A percentile compares a stretch with the other conserved stretches of the same genome.
These are phyloP conservation scores for Lysandra bellargus DNA, from an alignment of 2,888 invertebrate species.

Conservation along the genomic window DNA sequence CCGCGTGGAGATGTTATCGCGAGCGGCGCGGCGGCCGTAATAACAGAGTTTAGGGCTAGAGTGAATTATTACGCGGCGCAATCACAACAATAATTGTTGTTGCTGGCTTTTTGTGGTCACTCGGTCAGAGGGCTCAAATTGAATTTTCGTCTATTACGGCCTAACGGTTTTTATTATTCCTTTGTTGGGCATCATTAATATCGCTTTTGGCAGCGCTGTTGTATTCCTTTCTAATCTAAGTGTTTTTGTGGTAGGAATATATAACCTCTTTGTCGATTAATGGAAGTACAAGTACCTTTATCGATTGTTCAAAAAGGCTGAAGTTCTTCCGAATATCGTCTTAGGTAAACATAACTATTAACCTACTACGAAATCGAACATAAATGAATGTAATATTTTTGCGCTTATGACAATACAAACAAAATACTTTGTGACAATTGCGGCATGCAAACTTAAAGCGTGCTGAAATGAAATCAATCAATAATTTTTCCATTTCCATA, in stretches of 20 bases:
- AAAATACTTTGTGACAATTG: no score
- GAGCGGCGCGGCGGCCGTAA: constrained; percentile 77
- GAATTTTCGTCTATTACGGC: constrained; percentile 37
- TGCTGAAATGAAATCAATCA: not conserved
- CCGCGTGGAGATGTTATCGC: constrained; percentile 63
- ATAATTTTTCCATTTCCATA: constrained; percentile 6
- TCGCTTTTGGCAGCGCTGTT: constrained; percentile 11
- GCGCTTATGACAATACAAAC: no score
- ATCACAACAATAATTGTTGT: constrained; percentile 31
- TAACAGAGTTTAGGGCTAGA: constrained; percentile 76
- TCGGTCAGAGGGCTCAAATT: constrained; percentile 29
- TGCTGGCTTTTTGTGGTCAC: constrained; percentile 33
- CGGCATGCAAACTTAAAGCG: not conserved
- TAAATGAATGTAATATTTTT: no score
- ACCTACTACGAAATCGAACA: no score
- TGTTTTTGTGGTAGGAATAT: not conserved
- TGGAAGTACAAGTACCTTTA: not conserved
- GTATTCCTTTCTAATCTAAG: not conserved
- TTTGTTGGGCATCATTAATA: constrained; percentile 29
- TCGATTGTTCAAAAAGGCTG: no score
- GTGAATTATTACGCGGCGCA: constrained; percentile 75
- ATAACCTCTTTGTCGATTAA: not conserved
- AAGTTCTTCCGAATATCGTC: no score
- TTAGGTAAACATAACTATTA: no score
- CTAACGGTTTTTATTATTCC: constrained; percentile 30